phyloP scores from a whole-genome alignment of 2,888 invertebrate species.

The Melanchra persicariae region DNA sequence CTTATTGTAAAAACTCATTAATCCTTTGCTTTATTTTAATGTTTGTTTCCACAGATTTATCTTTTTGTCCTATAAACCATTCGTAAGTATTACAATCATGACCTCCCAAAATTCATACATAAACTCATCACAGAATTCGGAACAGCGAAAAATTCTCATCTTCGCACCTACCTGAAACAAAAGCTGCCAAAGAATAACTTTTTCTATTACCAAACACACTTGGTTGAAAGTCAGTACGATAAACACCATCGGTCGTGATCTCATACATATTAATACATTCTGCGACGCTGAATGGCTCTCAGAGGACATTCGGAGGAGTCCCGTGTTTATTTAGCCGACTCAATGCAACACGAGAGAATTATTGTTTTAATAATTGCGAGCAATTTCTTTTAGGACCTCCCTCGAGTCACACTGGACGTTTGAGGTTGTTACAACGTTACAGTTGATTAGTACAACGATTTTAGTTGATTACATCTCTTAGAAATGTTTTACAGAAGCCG shows the following conservation, averaged over 20 bases:
- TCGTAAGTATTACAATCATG: conserved; percentile 20
- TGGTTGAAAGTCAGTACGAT: conserved; percentile 68
- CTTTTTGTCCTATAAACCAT: neutral
- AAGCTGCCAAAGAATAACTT: conserved; percentile 69
- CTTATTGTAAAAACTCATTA: neutral
- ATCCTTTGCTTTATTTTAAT: neutral
- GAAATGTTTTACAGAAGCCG: conserved; percentile 15
- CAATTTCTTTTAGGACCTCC: conserved; percentile 63
- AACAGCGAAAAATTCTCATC: conserved; percentile 32
- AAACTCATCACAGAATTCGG: conserved; percentile 9
- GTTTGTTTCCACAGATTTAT: neutral
- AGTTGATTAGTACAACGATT: conserved; percentile 50
- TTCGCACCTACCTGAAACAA: conserved; percentile 55
- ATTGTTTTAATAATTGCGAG: conserved; percentile 66
- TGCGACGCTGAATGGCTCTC: conserved; percentile 78
- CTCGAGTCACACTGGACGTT: conserved; percentile 55
- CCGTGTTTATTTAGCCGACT: conserved; percentile 72
- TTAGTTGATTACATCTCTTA: conserved; percentile 36
- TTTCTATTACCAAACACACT: conserved; percentile 69
- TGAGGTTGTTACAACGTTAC: conserved; percentile 40
- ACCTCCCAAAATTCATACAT: conserved; percentile 27
- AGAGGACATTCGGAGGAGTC: conserved; percentile 67
- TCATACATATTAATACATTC: conserved; percentile 83
- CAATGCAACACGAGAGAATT: conserved; percentile 63
- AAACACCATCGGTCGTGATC: conserved; percentile 68